These are phyloP conservation scores for Equus przewalskii DNA, from an alignment of 2,113 vertebrate species.

Conservation along the genomic window DNA sequence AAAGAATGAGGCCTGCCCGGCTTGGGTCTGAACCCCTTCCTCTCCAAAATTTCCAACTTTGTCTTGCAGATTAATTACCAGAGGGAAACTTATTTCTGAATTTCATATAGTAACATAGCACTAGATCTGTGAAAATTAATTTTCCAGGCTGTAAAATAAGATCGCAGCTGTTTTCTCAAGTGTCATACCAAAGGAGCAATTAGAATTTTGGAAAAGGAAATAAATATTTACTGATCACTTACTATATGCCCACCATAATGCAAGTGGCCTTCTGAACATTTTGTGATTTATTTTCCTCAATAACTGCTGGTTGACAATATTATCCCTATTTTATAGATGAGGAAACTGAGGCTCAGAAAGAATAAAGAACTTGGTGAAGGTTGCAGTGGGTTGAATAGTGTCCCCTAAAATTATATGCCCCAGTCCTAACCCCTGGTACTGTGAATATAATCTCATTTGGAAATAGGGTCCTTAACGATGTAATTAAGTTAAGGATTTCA, in stretches of 20 bases:
- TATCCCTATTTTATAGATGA: not conserved
- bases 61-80: not conserved
- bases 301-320: not conserved
- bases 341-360: not conserved
- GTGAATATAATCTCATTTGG: not conserved
- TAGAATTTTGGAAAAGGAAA: not conserved
- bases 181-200: not conserved
- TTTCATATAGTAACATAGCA: not conserved
- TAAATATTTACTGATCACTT: not conserved
- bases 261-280: not conserved
- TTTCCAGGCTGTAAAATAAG: constrained; percentile 4
- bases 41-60: not conserved
- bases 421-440: not conserved
- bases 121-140: not conserved
- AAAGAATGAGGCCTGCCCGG: not conserved
- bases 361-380: not conserved
- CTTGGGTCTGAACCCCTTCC: not conserved
- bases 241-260: not conserved
- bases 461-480: not conserved
- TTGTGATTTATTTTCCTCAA: not conserved
- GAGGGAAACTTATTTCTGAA: not conserved
- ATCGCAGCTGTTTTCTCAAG: not conserved
- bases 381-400: not conserved
- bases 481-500: not conserved
- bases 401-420: not conserved